phyloP scores from a whole-genome alignment of 2,888 invertebrate species.

The Plemyria rubiginata region DNA sequence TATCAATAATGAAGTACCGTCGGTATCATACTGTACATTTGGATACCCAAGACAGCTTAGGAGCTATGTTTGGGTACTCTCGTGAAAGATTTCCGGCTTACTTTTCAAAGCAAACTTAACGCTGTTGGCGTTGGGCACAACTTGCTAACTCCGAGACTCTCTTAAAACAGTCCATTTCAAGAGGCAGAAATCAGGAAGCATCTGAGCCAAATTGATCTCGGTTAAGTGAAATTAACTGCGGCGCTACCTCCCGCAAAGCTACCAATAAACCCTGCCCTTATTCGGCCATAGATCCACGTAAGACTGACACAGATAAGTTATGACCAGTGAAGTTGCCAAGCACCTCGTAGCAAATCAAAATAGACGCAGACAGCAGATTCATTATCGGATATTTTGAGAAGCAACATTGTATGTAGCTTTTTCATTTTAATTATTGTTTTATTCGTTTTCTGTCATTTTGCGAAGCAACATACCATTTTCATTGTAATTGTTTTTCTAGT shows the following conservation, averaged over 20 bases:
- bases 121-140: background rate
- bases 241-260: constrained; percentile 53
- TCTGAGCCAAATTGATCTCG: constrained; percentile 56
- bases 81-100: background rate
- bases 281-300: constrained; percentile 32
- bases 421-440: too few relatives aligned
- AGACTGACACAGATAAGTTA: constrained; percentile 15
- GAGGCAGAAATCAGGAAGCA: constrained; percentile 54
- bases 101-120: constrained; percentile 10
- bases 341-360: background rate
- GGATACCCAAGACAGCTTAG: too few relatives aligned
- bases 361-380: too few relatives aligned
- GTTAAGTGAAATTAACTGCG: constrained; percentile 70
- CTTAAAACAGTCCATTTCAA: constrained; percentile 23
- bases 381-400: too few relatives aligned
- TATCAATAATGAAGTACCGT: too few relatives aligned
- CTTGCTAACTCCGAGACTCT: constrained; percentile 5
- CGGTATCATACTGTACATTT: too few relatives aligned
- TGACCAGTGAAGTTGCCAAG: constrained; percentile 1
- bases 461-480: too few relatives aligned
- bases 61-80: too few relatives aligned
- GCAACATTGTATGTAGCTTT: too few relatives aligned
- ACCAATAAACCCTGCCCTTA: constrained; percentile 58
- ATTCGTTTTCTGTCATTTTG: too few relatives aligned
- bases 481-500: too few relatives aligned